These are phyloP conservation scores for Peromyscus eremicus DNA, from an alignment of 2,797 vertebrate species.

Conservation along the genomic window DNA sequence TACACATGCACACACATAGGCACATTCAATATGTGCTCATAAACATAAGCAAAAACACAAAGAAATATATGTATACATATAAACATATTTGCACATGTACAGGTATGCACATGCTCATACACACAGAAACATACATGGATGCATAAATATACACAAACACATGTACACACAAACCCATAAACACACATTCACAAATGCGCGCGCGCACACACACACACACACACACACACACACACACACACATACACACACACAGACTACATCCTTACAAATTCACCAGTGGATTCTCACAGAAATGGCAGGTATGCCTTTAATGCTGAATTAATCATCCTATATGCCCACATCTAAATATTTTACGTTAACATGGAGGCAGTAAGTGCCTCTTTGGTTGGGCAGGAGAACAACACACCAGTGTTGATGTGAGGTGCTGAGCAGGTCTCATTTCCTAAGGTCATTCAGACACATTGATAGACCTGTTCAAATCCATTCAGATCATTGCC, in stretches of 20 bases:
- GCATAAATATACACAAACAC: background rate
- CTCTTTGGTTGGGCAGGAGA: background rate
- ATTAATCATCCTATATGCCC: background rate
- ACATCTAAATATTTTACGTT: background rate
- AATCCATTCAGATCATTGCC: background rate
- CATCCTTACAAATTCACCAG: background rate
- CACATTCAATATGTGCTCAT: background rate
- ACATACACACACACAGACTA: background rate
- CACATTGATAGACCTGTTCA: background rate
- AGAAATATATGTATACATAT: background rate
- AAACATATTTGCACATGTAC: background rate
- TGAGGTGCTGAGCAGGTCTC: background rate
- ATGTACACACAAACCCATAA: no score
- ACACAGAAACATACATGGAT: background rate
- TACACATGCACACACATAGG: background rate
- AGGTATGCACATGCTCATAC: background rate
- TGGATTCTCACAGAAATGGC: background rate
- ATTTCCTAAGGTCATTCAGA: conserved; percentile 11
- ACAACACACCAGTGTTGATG: background rate
- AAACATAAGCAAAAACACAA: background rate
- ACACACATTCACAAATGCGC: background rate
- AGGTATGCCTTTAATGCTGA: background rate
- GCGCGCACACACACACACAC: no score
- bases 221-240: background rate
- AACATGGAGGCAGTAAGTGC: background rate